Conservation (phyloP, 2,888 invertebrate species). For the Tuta absoluta region DNA sequence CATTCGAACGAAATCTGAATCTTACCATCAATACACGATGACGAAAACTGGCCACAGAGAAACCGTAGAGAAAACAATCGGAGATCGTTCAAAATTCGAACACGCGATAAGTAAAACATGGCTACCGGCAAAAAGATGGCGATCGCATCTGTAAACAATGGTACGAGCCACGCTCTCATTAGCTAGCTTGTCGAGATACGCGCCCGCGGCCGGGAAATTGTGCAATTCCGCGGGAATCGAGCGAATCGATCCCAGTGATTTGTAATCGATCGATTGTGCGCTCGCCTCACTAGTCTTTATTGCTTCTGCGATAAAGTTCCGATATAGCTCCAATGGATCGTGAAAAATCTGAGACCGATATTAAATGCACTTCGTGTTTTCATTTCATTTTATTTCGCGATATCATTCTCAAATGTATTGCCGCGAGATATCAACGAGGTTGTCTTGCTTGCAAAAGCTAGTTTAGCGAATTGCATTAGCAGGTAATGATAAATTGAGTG, state of each 20-base stretch:
- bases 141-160: conserved; percentile 73
- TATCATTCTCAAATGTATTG: conserved; percentile 3
- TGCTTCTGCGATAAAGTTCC: conserved; percentile 26
- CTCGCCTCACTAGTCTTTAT: conserved; percentile 27
- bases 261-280: conserved; percentile 60
- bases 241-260: conserved; percentile 61
- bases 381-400: conserved; percentile 11
- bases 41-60: conserved; percentile 62
- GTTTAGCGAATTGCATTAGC: not conserved
- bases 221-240: conserved; percentile 69
- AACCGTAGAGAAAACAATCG: conserved; percentile 65
- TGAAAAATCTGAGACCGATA: conserved; percentile 23
- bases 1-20: conserved; percentile 41
- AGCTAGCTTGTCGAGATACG: conserved; percentile 67
- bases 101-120: conserved; percentile 72
- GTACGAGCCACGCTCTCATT: conserved; percentile 76
- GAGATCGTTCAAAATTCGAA: conserved; percentile 53
- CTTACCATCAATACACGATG: conserved; percentile 50
- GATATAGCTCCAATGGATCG: conserved; percentile 25
- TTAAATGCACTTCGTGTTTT: conserved; percentile 19
- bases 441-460: not conserved
- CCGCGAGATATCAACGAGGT: conserved; percentile 8
- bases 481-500: not conserved
- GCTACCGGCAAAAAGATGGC: conserved; percentile 71
- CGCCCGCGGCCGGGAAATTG: conserved; percentile 56